Conservation (phyloP, 2,888 invertebrate species). For the Rhagonycha lutea region DNA sequence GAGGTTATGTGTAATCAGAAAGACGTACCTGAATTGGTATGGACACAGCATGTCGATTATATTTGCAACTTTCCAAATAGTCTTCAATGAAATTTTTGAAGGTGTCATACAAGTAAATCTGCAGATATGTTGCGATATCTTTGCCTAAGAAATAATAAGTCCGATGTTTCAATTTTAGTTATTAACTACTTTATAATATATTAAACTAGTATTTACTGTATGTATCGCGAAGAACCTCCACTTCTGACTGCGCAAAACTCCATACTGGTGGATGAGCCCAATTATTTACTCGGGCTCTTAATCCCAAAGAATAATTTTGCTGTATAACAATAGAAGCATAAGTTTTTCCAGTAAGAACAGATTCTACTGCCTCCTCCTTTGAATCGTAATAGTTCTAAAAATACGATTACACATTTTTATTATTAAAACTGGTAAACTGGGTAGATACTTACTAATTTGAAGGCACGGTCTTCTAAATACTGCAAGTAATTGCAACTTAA, state of each 20-base stretch:
- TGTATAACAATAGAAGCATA: slow-evolving; percentile 79
- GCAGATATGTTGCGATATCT: slow-evolving; percentile 82
- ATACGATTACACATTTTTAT: not conserved
- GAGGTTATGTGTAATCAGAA: not conserved
- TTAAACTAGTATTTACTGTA: slow-evolving; percentile 79
- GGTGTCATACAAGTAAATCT: slow-evolving; percentile 72
- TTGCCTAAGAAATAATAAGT: slow-evolving; percentile 68
- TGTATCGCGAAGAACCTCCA: slow-evolving; percentile 78
- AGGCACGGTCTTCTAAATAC: slow-evolving; percentile 67
- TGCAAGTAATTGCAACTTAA: slow-evolving; percentile 81
- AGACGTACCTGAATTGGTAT: slow-evolving; percentile 63
- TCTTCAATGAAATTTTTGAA: slow-evolving; percentile 73
- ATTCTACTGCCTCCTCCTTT: slow-evolving; percentile 66
- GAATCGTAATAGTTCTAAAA: slow-evolving; percentile 54
- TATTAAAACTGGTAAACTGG: not conserved
- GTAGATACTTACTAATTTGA: slow-evolving; percentile 65
- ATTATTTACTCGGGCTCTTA: slow-evolving; percentile 59
- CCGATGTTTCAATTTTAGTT: not conserved
- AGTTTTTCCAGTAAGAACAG: slow-evolving; percentile 71
- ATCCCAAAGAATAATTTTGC: slow-evolving; percentile 73
- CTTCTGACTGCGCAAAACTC: slow-evolving; percentile 66
- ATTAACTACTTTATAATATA: too few relatives aligned
- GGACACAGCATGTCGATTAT: slow-evolving; percentile 65
- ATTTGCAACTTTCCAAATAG: slow-evolving; percentile 65
- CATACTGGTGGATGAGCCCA: slow-evolving; percentile 58